Conservation (phyloP, 2,797 vertebrate species). For the Pangasius krempfi region DNA sequence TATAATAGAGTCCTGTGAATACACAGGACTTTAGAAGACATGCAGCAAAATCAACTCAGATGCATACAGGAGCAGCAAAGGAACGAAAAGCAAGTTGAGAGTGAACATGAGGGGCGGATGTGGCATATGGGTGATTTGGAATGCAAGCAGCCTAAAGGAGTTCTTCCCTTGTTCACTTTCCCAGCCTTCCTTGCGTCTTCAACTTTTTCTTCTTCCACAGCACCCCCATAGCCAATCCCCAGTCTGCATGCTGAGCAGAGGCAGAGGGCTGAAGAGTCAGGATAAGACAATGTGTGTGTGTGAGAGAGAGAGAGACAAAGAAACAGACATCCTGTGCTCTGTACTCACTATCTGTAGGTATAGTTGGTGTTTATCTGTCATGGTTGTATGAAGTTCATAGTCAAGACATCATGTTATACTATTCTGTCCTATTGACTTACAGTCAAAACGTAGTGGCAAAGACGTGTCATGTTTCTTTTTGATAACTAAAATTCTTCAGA, state of each 20-base stretch:
- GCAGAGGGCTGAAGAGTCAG: constrained; percentile 27
- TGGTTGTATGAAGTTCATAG: constrained; percentile 39
- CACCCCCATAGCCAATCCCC: neutral
- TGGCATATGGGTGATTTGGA: constrained; percentile 56
- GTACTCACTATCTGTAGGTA: neutral
- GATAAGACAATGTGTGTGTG: constrained; percentile 8
- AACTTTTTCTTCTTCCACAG: constrained; percentile 6
- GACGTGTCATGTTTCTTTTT: neutral
- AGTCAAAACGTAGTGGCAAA: neutral
- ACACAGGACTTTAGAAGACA: constrained; percentile 13
- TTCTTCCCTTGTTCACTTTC: constrained; percentile 27
- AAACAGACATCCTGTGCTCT: neutral
- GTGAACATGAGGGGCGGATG: constrained; percentile 3
- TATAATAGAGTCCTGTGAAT: neutral
- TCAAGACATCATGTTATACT: constrained; percentile 12
- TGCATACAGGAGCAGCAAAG: neutral
- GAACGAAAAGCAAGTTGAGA: constrained; percentile 14
- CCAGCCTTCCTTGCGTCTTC: neutral
- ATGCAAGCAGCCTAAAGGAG: constrained; percentile 57
- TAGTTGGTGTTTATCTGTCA: constrained; percentile 41
- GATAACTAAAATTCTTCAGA: neutral
- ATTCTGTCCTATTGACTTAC: constrained; percentile 18
- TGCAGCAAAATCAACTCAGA: constrained; percentile 9
- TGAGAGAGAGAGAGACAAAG: neutral
- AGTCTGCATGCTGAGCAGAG: constrained; percentile 46